phyloP scores from a whole-genome alignment of 2,113 vertebrate genomes.

The Lamprotornis superbus region DNA sequence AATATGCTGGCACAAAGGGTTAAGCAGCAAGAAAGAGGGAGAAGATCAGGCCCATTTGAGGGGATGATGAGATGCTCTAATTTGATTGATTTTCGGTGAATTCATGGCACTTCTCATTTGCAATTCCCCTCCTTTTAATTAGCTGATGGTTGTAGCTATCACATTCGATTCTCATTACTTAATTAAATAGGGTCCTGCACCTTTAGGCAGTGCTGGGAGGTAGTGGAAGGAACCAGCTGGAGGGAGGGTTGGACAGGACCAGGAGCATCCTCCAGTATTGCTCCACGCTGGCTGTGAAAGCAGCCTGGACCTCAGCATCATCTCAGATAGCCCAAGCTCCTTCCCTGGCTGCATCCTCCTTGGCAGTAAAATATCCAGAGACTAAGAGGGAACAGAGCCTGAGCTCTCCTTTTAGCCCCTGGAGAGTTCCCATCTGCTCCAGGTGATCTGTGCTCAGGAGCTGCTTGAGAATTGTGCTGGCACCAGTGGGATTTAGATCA shows the following conservation, averaged over 20 bases:
- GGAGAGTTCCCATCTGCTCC: background rate
- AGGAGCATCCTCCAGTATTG: background rate
- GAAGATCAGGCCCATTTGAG: background rate
- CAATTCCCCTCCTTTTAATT: conserved; percentile 60
- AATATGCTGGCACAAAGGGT: background rate
- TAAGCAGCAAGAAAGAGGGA: background rate
- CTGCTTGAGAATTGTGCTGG: rapidly evolving
- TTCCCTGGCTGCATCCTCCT: background rate
- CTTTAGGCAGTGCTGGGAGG: background rate
- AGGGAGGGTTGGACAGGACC: background rate
- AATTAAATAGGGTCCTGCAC: conserved; percentile 39
- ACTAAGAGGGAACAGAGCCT: background rate
- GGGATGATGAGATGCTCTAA: background rate
- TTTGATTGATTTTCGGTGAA: conserved; percentile 56
- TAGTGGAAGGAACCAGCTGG: background rate
- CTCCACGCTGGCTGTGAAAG: background rate
- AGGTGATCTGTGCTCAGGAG: background rate
- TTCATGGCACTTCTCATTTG: conserved; percentile 51
- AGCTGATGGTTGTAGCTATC: conserved; percentile 56
- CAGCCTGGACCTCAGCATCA: rapidly evolving
- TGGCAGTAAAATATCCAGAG: background rate
- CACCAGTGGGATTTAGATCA: background rate
- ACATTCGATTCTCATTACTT: conserved; percentile 56
- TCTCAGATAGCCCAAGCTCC: background rate
- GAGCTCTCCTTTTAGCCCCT: background rate